Conservation (phyloP, 2,888 invertebrate species). For the Tenodera sinensis region DNA sequence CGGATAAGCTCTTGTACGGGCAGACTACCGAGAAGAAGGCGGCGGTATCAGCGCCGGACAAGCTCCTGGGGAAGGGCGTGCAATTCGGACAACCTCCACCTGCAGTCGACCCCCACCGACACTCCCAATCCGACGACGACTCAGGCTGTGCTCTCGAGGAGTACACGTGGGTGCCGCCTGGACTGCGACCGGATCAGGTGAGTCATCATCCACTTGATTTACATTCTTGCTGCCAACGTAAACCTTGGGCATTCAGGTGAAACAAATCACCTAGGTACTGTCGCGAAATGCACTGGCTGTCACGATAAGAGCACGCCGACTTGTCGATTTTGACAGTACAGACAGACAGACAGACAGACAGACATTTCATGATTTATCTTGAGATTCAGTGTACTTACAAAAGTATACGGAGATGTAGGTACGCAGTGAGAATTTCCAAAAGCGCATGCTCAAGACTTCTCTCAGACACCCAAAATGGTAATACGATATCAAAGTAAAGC, state of each 20-base stretch:
- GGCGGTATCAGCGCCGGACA: slow-evolving; percentile 49
- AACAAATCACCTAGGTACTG: too few relatives aligned
- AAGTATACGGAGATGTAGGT: too few relatives aligned
- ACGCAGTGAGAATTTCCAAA: too few relatives aligned
- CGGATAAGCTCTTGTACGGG: neutral
- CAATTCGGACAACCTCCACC: slow-evolving; percentile 42
- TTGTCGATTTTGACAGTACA: too few relatives aligned
- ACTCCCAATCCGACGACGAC: slow-evolving; percentile 94
- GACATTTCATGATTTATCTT: too few relatives aligned
- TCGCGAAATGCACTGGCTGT: too few relatives aligned
- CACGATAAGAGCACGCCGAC: too few relatives aligned
- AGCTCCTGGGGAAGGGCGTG: slow-evolving; percentile 56
- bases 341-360: too few relatives aligned
- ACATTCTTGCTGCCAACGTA: neutral
- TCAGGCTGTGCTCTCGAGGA: slow-evolving; percentile 97
- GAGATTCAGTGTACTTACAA: too few relatives aligned
- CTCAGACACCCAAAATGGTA: too few relatives aligned
- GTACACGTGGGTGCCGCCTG: slow-evolving; percentile 97
- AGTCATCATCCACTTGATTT: neutral
- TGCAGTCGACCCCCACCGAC: slow-evolving; percentile 67
- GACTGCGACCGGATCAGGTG: slow-evolving; percentile 94
- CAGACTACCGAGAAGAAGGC: slow-evolving; percentile 33
- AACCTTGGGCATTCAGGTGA: neutral
- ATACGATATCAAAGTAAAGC: too few relatives aligned
- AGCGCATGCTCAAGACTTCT: too few relatives aligned